These are phyloP conservation scores for Vombatus ursinus DNA, from an alignment of 2,113 vertebrate species.

Conservation along the genomic window DNA sequence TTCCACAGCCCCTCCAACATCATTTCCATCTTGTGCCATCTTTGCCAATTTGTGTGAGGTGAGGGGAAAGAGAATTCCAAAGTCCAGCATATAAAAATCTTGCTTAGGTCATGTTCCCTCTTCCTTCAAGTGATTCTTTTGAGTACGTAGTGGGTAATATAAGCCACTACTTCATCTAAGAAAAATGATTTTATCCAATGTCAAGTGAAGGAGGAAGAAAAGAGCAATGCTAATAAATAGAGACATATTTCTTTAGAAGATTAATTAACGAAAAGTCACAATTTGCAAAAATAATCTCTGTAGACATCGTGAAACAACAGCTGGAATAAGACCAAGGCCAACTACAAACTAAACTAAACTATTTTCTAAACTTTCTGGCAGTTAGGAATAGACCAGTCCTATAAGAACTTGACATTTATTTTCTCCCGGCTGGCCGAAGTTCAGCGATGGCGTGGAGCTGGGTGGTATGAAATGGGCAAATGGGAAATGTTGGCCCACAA, in stretches of 20 bases:
- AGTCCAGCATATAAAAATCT: neutral
- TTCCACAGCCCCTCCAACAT: neutral
- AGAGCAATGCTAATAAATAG: neutral
- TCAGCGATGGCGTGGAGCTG: neutral
- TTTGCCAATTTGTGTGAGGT: neutral
- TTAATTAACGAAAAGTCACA: neutral
- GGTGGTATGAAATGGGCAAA: neutral
- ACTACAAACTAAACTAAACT: neutral
- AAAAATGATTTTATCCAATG: neutral
- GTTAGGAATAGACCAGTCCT: neutral
- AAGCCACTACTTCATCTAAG: neutral
- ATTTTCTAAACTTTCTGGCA: conserved; percentile 10
- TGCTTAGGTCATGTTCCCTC: neutral
- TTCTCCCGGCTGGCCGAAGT: neutral
- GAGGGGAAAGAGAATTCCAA: neutral
- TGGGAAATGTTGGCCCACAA: neutral
- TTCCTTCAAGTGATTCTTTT: neutral
- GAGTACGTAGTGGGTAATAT: neutral
- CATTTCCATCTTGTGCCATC: neutral
- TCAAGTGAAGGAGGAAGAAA: neutral
- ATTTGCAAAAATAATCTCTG: neutral
- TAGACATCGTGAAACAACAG: neutral
- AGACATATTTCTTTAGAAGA: neutral
- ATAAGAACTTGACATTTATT: neutral
- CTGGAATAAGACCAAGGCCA: neutral